Percentiles rank a stretch among this genome's conserved stretches.
Conservation (phyloP, 1,140 invertebrate species). For the Bombus sylvicola region DNA sequence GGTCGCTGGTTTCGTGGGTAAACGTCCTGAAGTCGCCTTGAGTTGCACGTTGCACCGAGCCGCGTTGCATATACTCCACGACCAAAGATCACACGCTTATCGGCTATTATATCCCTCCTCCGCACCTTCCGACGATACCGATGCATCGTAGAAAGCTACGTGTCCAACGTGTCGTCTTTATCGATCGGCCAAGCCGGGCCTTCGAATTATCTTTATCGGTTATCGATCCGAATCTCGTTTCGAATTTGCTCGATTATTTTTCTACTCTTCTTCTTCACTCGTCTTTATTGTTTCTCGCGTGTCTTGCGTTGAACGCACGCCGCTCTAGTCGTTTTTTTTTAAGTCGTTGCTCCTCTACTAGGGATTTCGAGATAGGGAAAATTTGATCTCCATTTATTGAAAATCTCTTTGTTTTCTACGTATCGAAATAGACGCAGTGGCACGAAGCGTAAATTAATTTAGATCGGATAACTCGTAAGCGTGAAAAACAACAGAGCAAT, state of each 20-base stretch:
- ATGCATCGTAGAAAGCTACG: constrained; percentile 39
- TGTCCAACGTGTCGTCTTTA: constrained; percentile 5
- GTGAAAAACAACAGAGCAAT: not conserved
- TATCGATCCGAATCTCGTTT: constrained; percentile 2
- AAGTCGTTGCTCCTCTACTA: not conserved
- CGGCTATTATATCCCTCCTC: constrained; percentile 60
- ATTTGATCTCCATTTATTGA: too few relatives aligned
- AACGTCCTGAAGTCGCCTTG: constrained; percentile 80
- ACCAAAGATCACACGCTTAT: constrained; percentile 45
- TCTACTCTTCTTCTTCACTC: not conserved
- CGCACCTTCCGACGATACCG: constrained; percentile 38
- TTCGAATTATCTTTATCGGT: not conserved
- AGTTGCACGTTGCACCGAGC: constrained; percentile 43
- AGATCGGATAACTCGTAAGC: not conserved
- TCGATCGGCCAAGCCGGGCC: not conserved
- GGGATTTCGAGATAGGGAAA: not conserved
- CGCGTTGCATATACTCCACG: constrained; percentile 33
- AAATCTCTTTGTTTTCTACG: too few relatives aligned
- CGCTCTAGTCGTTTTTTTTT: not conserved
- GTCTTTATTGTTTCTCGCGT: too few relatives aligned
- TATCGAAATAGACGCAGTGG: too few relatives aligned
- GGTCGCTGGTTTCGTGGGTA: constrained; percentile 75
- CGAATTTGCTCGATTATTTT: not conserved
- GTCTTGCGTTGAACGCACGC: too few relatives aligned
- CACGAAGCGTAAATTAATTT: not conserved